phyloP scores from a whole-genome alignment of 2,888 invertebrate species.

The Cheilosia soror region DNA sequence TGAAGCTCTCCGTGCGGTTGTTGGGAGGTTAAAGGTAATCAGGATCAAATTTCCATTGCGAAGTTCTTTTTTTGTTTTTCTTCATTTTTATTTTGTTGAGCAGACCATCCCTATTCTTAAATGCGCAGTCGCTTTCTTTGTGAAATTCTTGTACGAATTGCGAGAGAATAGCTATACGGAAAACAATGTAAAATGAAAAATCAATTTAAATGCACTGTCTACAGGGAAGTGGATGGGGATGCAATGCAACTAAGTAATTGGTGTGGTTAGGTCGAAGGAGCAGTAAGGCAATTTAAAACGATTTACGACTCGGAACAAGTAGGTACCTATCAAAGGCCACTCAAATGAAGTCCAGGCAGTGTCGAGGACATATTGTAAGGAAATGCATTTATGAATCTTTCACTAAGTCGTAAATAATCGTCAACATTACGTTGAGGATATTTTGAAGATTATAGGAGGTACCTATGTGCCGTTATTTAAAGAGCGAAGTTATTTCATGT shows the following conservation, averaged over 20 bases:
- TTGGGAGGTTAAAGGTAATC: too few species aligned
- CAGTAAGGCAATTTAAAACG: conserved; percentile 32
- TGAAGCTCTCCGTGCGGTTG: conserved; percentile 10
- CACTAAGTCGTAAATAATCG: conserved; percentile 40
- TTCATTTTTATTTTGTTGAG: conserved; percentile 17
- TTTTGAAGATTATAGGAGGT: background rate
- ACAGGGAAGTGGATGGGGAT: background rate
- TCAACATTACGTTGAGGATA: background rate
- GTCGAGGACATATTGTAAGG: background rate
- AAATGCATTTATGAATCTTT: conserved; percentile 46
- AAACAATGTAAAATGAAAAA: conserved; percentile 49
- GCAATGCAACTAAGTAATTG: conserved; percentile 59
- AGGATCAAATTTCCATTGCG: too few species aligned
- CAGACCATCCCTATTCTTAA: conserved; percentile 79
- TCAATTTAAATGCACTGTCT: conserved; percentile 50
- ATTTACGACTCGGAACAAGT: conserved; percentile 22
- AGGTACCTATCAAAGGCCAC: conserved; percentile 1
- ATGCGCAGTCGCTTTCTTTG: conserved; percentile 81
- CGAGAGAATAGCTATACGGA: conserved; percentile 2
- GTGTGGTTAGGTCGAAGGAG: background rate
- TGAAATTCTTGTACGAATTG: conserved; percentile 46
- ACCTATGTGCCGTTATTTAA: too few species aligned
- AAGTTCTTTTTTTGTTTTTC: conserved; percentile 29
- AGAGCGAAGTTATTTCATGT: too few species aligned
- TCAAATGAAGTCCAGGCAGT: conserved; percentile 4